Evolutionary conservation across 2,113 vertebrate species (phyloP), one percentile per base, ranked within the genome.

Genomic region (Urocitellus parryii): DNA sequence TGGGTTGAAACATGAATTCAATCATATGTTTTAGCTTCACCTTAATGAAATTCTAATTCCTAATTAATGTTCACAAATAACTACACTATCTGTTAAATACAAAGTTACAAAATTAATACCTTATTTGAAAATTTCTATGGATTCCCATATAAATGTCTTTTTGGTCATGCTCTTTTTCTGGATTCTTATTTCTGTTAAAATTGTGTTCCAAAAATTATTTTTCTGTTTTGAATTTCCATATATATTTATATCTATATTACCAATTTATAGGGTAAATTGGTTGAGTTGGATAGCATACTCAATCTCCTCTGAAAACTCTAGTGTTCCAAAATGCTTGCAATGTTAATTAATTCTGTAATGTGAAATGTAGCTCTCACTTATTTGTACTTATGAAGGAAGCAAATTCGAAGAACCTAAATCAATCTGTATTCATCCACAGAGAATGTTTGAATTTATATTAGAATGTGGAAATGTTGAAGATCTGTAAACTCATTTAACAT

Each of bases 271-370:
- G 2, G 25, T 90, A 92, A 76, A 87, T 76, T 42, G 10, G 14
- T 14, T 53, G n/a, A 78, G 27, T 34, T 56, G 56, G 17, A 51
- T 34, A 77, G 45, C 10, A 51, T 45, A n/a, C 73, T 73, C 18
- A 5, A 5, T 85, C 85, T 90, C 12, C 45, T 90, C 29, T 78
- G 53, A 92, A 95, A 96, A 80, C n/a, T 65, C 39, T 61, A 53
- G n/a, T 90, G 22, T 74, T 86, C 39, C 10, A 70, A 91, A 87
- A 83, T 76, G 45, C 37, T 85, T 67, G 39, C 25, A 86, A 87
- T 42, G 34, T 82, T 96, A 96, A 91, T 97, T 95, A 88, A 90
- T 84, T 92, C 45, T 86, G 65, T 92, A 92, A 85, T 9, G 8
- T 77, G 65, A 90, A 96, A 96, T 72, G 76, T 83, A 84, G 25